A percentile compares a stretch with the other conserved stretches of the same genome.
These are phyloP conservation scores for Volucella zonaria DNA, from an alignment of 2,888 invertebrate genomes.

Conservation along the genomic window DNA sequence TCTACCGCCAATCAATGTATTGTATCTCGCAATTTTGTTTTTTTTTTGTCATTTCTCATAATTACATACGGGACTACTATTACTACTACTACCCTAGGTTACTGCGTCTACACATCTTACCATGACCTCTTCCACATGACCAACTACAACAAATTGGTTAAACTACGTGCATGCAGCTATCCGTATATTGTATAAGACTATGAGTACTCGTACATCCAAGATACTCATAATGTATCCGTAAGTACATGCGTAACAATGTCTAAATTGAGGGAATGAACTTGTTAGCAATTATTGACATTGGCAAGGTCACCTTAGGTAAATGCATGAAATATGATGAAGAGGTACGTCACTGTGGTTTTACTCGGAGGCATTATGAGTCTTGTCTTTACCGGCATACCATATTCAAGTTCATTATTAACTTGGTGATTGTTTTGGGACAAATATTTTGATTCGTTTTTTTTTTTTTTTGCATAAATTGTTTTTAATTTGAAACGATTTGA, in stretches of 20 bases:
- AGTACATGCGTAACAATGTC: conserved; percentile 39
- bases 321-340: conserved; percentile 14
- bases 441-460: conserved; percentile 23
- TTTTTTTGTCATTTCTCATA: conserved; percentile 1
- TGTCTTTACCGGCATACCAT: conserved; percentile 33
- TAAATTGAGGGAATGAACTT: conserved; percentile 72
- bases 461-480: conserved; percentile 47
- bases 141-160: conserved; percentile 23
- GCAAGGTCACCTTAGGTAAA: conserved; percentile 63
- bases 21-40: neutral
- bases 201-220: too few species aligned
- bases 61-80: too few species aligned
- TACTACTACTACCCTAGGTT: conserved; percentile 34
- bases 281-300: conserved; percentile 73
- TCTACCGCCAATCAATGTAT: conserved; percentile 37
- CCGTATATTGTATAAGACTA: neutral
- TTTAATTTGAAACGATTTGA: conserved; percentile 52
- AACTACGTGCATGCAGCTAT: conserved; percentile 37
- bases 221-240: neutral
- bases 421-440: conserved; percentile 31
- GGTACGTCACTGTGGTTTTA: conserved; percentile 13
- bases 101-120: conserved; percentile 34
- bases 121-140: conserved; percentile 66
- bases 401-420: conserved; percentile 60
- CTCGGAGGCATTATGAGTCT: neutral